phyloP scores from a whole-genome alignment of 1,140 invertebrate species.

The Cydia strobilella region DNA sequence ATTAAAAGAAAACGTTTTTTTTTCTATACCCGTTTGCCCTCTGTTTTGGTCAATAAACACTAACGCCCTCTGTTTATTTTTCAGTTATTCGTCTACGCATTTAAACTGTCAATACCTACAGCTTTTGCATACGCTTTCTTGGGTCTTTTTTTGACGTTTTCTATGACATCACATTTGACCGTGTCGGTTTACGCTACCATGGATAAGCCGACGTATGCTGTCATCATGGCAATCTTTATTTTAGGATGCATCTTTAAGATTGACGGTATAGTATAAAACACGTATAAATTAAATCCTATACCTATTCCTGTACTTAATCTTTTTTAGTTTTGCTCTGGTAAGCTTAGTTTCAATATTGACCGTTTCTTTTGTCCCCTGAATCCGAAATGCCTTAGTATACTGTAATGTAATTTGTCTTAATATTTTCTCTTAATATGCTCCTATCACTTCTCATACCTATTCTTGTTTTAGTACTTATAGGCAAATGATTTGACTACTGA shows the following conservation, averaged over 20 bases:
- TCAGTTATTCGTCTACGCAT: slow-evolving; percentile 17
- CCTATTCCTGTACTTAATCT: background rate
- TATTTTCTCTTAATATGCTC: no score
- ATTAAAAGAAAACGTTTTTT: background rate
- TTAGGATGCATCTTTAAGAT: slow-evolving; percentile 15
- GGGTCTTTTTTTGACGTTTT: slow-evolving; percentile 9
- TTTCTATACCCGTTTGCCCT: background rate
- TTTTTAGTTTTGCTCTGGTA: background rate
- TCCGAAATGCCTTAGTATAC: no score
- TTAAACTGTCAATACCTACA: slow-evolving; percentile 5
- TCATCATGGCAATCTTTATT: slow-evolving; percentile 21
- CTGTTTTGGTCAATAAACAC: background rate
- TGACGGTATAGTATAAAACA: background rate
- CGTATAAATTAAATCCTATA: no score
- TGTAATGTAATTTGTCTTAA: no score
- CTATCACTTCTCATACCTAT: no score
- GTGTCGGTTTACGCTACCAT: slow-evolving; percentile 16
- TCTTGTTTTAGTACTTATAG: no score
- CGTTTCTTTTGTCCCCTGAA: no score
- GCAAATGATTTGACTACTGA: no score
- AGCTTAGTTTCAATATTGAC: no score
- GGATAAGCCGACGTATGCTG: slow-evolving; percentile 18
- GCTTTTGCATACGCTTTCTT: slow-evolving; percentile 14
- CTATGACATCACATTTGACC: slow-evolving; percentile 1
- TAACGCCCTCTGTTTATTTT: background rate